Conservation (phyloP, 2,113 vertebrate species). For the Copsychus sechellarum region DNA sequence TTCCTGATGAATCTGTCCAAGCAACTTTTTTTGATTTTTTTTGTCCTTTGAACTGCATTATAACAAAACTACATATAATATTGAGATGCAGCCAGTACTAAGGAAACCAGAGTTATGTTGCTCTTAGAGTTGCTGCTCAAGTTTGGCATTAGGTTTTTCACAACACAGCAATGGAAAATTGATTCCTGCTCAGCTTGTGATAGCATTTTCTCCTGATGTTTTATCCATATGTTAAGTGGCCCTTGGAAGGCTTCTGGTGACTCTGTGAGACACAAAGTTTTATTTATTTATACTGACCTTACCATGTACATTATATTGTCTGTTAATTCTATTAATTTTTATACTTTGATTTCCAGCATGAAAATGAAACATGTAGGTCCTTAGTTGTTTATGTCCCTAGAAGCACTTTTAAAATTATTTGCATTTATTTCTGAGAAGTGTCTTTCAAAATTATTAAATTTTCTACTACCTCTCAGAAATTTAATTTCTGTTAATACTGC, state of each 20-base stretch:
- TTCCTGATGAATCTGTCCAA: background rate
- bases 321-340: background rate
- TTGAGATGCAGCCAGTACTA: background rate
- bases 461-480: background rate
- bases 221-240: background rate
- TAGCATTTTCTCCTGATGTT: background rate
- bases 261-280: background rate
- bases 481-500: background rate
- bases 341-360: background rate
- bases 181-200: background rate
- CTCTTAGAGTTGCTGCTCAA: background rate
- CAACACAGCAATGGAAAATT: background rate
- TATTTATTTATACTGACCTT: background rate
- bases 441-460: background rate
- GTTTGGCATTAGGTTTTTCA: background rate
- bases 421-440: background rate
- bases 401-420: background rate
- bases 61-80: background rate
- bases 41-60: background rate
- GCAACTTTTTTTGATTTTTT: background rate
- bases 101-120: background rate
- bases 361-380: background rate
- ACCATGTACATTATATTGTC: background rate
- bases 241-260: background rate
- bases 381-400: background rate